These are phyloP conservation scores for Brachyopa scutellaris DNA, from an alignment of 2,888 invertebrate species.

Conservation along the genomic window DNA sequence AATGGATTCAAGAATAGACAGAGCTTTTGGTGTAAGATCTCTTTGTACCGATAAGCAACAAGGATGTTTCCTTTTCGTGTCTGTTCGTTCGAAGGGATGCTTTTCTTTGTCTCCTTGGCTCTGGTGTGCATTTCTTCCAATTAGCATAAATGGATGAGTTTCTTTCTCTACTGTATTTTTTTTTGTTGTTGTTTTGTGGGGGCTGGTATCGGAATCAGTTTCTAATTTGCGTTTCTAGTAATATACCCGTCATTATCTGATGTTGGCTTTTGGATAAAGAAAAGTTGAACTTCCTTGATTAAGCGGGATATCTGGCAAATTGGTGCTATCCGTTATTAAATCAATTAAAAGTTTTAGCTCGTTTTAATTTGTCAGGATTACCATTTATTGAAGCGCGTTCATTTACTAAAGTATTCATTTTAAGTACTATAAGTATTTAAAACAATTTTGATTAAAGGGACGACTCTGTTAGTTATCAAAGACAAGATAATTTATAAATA, in stretches of 20 bases:
- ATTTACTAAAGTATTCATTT: too few species aligned
- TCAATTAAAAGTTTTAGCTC: constrained; percentile 25
- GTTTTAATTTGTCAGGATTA: constrained; percentile 5
- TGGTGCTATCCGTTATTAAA: constrained; percentile 22
- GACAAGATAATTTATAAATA: too few species aligned
- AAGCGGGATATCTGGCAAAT: background rate
- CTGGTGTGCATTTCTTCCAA: constrained; percentile 42
- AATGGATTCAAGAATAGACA: constrained; percentile 46
- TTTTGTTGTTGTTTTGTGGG: constrained; percentile 23
- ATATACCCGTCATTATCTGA: constrained; percentile 16
- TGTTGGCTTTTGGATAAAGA: constrained; percentile 5
- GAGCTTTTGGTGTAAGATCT: constrained; percentile 46
- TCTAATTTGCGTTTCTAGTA: constrained; percentile 33
- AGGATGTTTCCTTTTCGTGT: constrained; percentile 43
- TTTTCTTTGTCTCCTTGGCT: background rate
- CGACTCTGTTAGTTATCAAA: too few species aligned
- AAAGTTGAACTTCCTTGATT: background rate
- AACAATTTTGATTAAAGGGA: too few species aligned
- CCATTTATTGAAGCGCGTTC: too few species aligned
- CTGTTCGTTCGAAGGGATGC: constrained; percentile 8
- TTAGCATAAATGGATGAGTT: constrained; percentile 63
- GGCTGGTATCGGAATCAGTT: constrained; percentile 41
- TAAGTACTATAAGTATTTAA: too few species aligned
- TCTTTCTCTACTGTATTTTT: background rate
- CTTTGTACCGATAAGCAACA: constrained; percentile 57